Conservation (phyloP, 2,113 vertebrate species). For the Camelus bactrianus region DNA sequence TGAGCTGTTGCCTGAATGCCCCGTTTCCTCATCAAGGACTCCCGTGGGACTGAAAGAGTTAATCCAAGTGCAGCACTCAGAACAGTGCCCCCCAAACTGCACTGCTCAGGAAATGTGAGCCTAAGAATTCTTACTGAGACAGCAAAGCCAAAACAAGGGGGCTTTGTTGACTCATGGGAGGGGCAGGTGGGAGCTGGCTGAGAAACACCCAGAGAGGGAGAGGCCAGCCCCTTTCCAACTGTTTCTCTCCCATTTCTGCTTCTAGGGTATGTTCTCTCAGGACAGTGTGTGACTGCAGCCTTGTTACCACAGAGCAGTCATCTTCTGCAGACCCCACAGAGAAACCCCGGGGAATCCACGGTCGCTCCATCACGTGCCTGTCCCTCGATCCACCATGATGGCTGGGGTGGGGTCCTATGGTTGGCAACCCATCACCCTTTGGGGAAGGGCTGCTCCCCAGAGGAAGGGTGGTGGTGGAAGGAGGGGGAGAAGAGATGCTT, state of each 20-base stretch:
- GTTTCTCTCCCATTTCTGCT: neutral
- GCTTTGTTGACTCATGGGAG: neutral
- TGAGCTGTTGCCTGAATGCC: neutral
- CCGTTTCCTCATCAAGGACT: neutral
- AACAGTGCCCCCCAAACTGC: neutral
- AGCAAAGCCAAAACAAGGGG: neutral
- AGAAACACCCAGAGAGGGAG: neutral
- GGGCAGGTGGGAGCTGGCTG: neutral
- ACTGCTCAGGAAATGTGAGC: neutral
- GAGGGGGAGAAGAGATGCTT: too few relatives aligned
- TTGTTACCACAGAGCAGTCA: neutral
- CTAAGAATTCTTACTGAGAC: neutral
- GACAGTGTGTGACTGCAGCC: neutral
- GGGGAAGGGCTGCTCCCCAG: accelerated
- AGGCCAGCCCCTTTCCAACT: neutral
- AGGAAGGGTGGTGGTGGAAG: neutral
- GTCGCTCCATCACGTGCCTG: neutral
- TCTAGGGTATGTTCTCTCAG: neutral
- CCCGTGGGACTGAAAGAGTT: neutral
- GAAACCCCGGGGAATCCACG: neutral
- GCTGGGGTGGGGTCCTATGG: neutral
- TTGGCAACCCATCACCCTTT: neutral
- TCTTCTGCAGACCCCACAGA: neutral
- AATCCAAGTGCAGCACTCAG: neutral
- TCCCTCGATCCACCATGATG: neutral